Conservation (phyloP, 2,888 invertebrate species). For the Teleiodes luculella region DNA sequence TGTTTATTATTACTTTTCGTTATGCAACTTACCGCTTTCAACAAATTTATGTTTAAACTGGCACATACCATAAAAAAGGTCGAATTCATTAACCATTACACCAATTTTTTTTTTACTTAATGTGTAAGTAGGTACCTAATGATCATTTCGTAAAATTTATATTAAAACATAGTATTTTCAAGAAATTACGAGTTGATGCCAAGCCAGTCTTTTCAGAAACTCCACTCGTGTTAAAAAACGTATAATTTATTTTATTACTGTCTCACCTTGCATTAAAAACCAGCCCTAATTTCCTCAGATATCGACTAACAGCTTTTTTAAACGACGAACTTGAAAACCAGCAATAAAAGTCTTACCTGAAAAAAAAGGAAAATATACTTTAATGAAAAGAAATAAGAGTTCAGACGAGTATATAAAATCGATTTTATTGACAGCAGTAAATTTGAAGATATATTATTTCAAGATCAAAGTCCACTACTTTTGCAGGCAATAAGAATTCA, state of each 20-base stretch:
- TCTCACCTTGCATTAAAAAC: slow-evolving; percentile 23
- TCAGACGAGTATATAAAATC: slow-evolving; percentile 30
- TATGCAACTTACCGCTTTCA: not conserved
- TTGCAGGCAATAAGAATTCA: no score
- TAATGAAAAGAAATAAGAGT: slow-evolving; percentile 38
- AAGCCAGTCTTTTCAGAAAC: not conserved
- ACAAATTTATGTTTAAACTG: not conserved
- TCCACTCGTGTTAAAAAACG: slow-evolving; percentile 11
- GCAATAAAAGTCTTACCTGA: slow-evolving; percentile 44
- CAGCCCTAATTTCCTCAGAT: slow-evolving; percentile 25
- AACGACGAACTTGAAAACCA: slow-evolving; percentile 22
- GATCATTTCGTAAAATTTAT: not conserved
- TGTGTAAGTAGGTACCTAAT: no score
- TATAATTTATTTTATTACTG: slow-evolving; percentile 16
- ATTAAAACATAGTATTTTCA: not conserved
- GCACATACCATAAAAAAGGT: not conserved
- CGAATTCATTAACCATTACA: no score
- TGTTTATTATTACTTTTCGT: not conserved
- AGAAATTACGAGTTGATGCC: not conserved
- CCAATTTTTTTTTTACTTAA: no score
- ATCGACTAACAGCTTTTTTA: slow-evolving; percentile 24
- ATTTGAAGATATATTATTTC: slow-evolving; percentile 19
- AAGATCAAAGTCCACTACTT: not conserved
- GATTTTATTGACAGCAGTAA: slow-evolving; percentile 35
- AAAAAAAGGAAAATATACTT: slow-evolving; percentile 37